Conservation (phyloP, 2,113 vertebrate genomes). For the Anoura caudifer region DNA sequence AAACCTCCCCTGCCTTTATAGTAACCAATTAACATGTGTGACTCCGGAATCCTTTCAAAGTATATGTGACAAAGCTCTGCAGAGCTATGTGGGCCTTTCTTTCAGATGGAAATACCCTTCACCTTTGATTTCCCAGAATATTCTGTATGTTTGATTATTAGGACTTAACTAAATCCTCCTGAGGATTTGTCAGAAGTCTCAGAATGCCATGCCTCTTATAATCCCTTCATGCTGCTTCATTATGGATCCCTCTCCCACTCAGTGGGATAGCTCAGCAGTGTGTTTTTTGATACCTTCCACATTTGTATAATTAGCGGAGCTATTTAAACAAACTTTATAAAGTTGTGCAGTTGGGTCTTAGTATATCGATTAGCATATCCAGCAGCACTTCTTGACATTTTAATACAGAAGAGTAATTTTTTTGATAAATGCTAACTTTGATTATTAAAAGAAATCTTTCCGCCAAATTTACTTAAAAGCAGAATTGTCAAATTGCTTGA, state of each 20-base stretch:
- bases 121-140: conserved; percentile 73
- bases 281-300: conserved; percentile 68
- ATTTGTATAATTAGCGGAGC: conserved; percentile 78
- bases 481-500: conserved; percentile 63
- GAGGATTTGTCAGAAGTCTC: conserved; percentile 72
- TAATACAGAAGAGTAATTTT: conserved; percentile 68
- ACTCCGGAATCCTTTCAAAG: conserved; percentile 72
- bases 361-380: conserved; percentile 74
- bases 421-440: conserved; percentile 72
- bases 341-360: conserved; percentile 53
- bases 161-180: conserved; percentile 64
- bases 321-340: conserved; percentile 77
- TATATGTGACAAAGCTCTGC: conserved; percentile 66
- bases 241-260: conserved; percentile 71
- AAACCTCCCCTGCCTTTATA: conserved; percentile 50
- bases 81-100: conserved; percentile 63
- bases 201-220: conserved; percentile 48
- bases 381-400: conserved; percentile 75
- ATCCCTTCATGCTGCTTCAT: conserved; percentile 67
- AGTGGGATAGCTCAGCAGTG: conserved; percentile 67
- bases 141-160: conserved; percentile 65
- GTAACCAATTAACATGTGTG: conserved; percentile 67
- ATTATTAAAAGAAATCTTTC: conserved; percentile 68
- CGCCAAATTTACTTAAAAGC: conserved; percentile 63
- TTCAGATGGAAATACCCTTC: conserved; percentile 49